Percentiles rank a stretch among this genome's conserved stretches.
Evolutionary conservation across 1,140 invertebrate species (phyloP).

Genomic region (Wiebesia pumilae): DNA sequence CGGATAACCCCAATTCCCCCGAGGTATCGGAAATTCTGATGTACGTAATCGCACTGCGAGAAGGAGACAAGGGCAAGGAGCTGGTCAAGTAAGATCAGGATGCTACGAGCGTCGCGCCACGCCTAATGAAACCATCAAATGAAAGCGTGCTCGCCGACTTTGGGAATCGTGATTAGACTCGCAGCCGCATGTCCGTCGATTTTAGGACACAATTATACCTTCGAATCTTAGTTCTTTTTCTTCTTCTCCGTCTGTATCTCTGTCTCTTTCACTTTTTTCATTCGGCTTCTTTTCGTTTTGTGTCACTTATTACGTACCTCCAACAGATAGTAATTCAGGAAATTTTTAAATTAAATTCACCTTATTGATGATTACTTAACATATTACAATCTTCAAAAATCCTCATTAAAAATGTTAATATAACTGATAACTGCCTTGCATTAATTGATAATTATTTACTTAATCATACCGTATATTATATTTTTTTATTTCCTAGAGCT

Average conservation of each 20-base stretch:
- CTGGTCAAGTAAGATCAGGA: slow-evolving; percentile 55
- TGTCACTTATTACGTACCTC: neutral
- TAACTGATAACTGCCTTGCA: no score
- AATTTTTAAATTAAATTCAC: neutral
- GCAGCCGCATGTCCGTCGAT: slow-evolving; percentile 51
- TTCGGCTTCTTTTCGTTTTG: neutral
- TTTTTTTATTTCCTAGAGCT: no score
- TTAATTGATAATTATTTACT: no score
- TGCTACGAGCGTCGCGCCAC: slow-evolving; percentile 57
- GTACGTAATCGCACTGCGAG: neutral
- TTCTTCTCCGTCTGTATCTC: no score
- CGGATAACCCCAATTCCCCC: slow-evolving; percentile 10
- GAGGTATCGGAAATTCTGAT: slow-evolving; percentile 7
- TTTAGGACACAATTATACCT: neutral
- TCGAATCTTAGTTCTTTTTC: neutral
- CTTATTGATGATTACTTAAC: no score
- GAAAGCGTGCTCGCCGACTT: slow-evolving; percentile 58
- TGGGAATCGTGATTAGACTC: slow-evolving; percentile 63
- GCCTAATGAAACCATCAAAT: slow-evolving; percentile 64
- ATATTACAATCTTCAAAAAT: no score
- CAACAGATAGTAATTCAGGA: neutral
- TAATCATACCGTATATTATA: no score
- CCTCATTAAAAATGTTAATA: no score
- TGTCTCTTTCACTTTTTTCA: no score
- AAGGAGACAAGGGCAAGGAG: neutral